These are phyloP conservation scores for Cetonia aurata DNA, from an alignment of 2,888 invertebrate genomes.

Conservation along the genomic window DNA sequence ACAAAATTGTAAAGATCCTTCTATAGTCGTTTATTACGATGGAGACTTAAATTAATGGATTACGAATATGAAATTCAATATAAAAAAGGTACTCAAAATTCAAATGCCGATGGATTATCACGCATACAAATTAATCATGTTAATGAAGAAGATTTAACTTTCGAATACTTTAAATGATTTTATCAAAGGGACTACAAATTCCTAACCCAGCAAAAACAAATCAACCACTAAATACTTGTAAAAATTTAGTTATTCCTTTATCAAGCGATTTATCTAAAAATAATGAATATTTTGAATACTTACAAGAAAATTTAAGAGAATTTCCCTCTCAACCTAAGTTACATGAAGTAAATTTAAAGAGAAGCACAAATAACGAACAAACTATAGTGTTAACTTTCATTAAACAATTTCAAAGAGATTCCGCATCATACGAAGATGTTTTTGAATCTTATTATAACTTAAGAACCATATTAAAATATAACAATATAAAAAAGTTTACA, in stretches of 20 bases:
- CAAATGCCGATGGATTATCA: conserved; percentile 37
- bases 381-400: conserved; percentile 24
- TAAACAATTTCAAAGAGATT: conserved; percentile 33
- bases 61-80: conserved; percentile 32
- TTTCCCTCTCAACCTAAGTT: not conserved
- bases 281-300: conserved; percentile 5
- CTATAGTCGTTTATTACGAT: conserved; percentile 16
- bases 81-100: conserved; percentile 24
- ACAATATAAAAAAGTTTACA: conserved; percentile 19
- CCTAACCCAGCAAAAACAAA: not conserved
- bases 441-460: conserved; percentile 31
- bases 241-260: conserved; percentile 24
- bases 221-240: conserved; percentile 42
- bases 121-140: conserved; percentile 22
- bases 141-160: conserved; percentile 28
- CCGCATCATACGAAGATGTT: conserved; percentile 20
- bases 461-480: conserved; percentile 22
- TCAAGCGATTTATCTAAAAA: conserved; percentile 13
- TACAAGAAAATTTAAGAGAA: not conserved
- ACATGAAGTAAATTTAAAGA: not conserved
- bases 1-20: conserved; percentile 27
- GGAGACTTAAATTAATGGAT: conserved; percentile 32
- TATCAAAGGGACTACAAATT: conserved; percentile 14
- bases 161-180: conserved; percentile 19
- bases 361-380: not conserved